Percentiles rank a stretch among this genome's conserved stretches.
These are phyloP conservation scores for Pimephales promelas DNA, from an alignment of 2,113 vertebrate genomes.

Conservation along the genomic window DNA sequence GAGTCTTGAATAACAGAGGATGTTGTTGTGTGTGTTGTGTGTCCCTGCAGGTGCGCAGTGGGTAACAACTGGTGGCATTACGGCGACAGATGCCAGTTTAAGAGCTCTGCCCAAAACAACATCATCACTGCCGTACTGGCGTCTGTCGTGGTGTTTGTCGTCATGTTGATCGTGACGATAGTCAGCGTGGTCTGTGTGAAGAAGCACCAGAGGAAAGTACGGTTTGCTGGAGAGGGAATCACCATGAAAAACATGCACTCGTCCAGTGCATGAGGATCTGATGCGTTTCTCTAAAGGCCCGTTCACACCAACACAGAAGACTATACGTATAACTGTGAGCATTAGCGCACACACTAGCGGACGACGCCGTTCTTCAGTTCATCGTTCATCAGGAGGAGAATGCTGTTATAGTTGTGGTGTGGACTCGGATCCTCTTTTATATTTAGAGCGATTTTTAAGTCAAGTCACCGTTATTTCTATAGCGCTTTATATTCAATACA, in stretches of 20 bases:
- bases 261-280: neutral
- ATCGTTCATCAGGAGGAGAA: too few species aligned
- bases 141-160: slow-evolving; percentile 68
- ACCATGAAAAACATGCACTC: slow-evolving; percentile 11
- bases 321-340: too few species aligned
- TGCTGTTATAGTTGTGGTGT: too few species aligned
- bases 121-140: slow-evolving; percentile 70
- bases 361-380: too few species aligned
- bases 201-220: slow-evolving; percentile 63
- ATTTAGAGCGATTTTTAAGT: too few species aligned
- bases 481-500: too few species aligned
- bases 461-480: too few species aligned
- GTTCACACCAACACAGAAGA: too few species aligned
- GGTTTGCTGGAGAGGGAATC: rapidly evolving
- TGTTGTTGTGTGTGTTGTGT: neutral
- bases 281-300: neutral
- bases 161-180: slow-evolving; percentile 70
- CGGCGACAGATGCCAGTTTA: slow-evolving; percentile 81
- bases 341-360: too few species aligned
- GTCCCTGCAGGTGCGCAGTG: slow-evolving; percentile 77
- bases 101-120: slow-evolving; percentile 75
- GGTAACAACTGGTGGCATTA: slow-evolving; percentile 86
- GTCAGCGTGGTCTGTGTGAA: slow-evolving; percentile 70
- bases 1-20: too few species aligned
- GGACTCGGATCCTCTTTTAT: too few species aligned